These are phyloP conservation scores for Planococcus citri DNA, from an alignment of 1,140 invertebrate genomes.

Conservation along the genomic window DNA sequence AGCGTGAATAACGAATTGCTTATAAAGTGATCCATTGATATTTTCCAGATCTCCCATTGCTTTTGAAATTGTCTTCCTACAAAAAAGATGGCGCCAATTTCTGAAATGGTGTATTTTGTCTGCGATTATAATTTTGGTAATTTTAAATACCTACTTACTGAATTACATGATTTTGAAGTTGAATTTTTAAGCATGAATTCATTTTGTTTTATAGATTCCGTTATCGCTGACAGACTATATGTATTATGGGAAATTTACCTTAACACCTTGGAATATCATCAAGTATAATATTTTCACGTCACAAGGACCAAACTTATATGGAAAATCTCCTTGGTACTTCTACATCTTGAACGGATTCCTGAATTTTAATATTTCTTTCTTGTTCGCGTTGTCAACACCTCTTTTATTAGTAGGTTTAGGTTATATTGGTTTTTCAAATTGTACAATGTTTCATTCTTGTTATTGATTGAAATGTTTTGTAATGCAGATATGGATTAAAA, in stretches of 20 bases:
- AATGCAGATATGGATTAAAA: constrained; percentile 45
- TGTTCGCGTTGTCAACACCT: constrained; percentile 45
- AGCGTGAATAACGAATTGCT: too few species aligned
- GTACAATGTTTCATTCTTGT: too few species aligned
- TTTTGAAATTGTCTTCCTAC: constrained; percentile 63
- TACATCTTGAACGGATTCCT: constrained; percentile 91
- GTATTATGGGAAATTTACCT: constrained; percentile 77
- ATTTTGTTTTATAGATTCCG: constrained; percentile 46
- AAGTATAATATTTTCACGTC: constrained; percentile 88
- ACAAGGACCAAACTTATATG: constrained; percentile 88
- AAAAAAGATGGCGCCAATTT: constrained; percentile 45
- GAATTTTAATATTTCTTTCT: constrained; percentile 88
- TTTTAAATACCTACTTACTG: too few species aligned
- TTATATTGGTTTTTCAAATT: too few species aligned
- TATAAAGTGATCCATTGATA: too few species aligned
- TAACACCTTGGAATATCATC: constrained; percentile 89
- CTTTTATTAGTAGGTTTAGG: constrained; percentile 55
- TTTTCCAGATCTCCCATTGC: constrained; percentile 76
- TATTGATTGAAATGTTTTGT: too few species aligned
- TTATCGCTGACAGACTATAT: constrained; percentile 74
- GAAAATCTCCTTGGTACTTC: constrained; percentile 83
- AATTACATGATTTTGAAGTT: constrained; percentile 7
- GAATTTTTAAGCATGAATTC: too few species aligned
- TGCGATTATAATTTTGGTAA: constrained; percentile 37
- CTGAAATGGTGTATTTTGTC: constrained; percentile 41